Conservation (phyloP, 1,140 invertebrate genomes). For the Yoshiicerus persimilis region DNA sequence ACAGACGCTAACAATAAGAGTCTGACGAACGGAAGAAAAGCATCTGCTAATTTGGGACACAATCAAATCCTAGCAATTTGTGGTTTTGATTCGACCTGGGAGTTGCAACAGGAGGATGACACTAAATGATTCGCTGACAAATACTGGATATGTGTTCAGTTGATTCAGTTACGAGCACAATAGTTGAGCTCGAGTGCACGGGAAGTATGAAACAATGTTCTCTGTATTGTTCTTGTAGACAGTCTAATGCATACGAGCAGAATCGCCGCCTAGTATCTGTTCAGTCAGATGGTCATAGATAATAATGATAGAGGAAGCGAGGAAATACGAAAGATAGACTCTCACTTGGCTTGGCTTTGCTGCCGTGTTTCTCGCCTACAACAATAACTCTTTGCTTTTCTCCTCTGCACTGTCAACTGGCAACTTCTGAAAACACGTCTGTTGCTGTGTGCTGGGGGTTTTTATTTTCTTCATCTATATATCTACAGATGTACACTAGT, state of each 20-base stretch:
- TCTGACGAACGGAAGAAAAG: neutral
- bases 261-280: no score
- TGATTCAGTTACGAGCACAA: neutral
- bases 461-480: neutral
- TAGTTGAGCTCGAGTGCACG: neutral
- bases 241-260: neutral
- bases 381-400: neutral
- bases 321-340: neutral
- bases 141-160: neutral
- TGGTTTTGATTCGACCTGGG: neutral
- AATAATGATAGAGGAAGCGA: neutral
- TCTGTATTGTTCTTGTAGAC: neutral
- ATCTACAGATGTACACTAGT: neutral
- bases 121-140: neutral
- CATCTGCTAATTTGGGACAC: conserved; percentile 16
- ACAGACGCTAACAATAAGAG: neutral
- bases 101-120: neutral
- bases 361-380: no score
- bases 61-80: conserved; percentile 10
- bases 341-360: no score
- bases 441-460: neutral
- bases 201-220: neutral
- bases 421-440: neutral
- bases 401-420: neutral
- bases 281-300: neutral